Evolutionary conservation across 2,797 vertebrate genomes (phyloP), one percentile per base, ranked within the genome.

Genomic region (Typhlichthys eigenmanni): DNA sequence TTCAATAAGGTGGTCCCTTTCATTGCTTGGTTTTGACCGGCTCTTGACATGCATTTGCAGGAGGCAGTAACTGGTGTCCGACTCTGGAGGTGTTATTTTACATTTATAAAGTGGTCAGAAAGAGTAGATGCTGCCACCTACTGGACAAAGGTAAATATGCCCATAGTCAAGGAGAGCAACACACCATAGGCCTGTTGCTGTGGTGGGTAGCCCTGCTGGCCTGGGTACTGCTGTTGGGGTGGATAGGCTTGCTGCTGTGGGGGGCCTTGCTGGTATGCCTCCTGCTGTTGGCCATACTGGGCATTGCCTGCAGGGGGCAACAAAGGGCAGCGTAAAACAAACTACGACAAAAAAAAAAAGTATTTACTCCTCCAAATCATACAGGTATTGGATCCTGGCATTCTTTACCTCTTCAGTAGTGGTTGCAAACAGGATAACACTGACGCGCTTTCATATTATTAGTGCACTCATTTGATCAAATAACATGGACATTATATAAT

Each of bases 121-220:
- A 76, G 43, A 72, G 73, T 13, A n/a, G 11, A 79, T 52, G 64
- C 74, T 50, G 65, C 82, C 85, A 72, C 79, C 83, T 84, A 72
- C 74, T 82, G 85, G 82, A 81, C 45, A 62, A 64, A 69, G 17
- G 11, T 3, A 58, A 51, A 6, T 7, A 9, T 12, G 48, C 12
- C 55, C 29, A 12, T 16, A 29, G 38, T 0, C 2, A 58, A 32
- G 13, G 47, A 13, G 1, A 1, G 6, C 11, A 58, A 82, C 95
- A 92, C 90, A 98, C 98, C 96, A 9, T 98, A 99, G 82, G 84
- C 96, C 88, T 98, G 98, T 78, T 98, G 98, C 75, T 98, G 98
- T 58, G 94, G 94, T 4, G 96, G 96, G 68, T 99, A 99, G 62
- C 93, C 95, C 80, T 98, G 97, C 54, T 98, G 97, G 68, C 94